phyloP scores from a whole-genome alignment of 2,888 invertebrate genomes.

The Hydrotaea diabolus region DNA sequence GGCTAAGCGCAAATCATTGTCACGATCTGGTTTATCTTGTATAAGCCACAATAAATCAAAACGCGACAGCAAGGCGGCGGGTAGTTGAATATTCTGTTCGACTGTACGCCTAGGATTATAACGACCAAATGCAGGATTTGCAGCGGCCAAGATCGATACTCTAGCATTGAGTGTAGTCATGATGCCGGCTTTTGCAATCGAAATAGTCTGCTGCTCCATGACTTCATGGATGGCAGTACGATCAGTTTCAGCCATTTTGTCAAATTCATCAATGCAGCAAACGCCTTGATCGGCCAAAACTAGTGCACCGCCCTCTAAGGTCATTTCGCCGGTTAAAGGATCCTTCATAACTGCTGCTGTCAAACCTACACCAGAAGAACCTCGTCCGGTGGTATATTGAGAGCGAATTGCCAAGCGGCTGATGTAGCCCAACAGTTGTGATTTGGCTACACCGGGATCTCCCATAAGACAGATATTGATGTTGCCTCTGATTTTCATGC shows the following conservation, averaged over 20 bases:
- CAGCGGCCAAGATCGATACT: slow-evolving; percentile 98
- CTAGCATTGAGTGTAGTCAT: slow-evolving; percentile 99
- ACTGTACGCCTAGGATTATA: slow-evolving; percentile 97
- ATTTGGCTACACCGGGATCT: slow-evolving; percentile 99
- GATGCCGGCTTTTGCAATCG: slow-evolving; percentile 99
- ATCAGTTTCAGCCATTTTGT: slow-evolving; percentile 98
- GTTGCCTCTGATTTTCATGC: slow-evolving; percentile 98
- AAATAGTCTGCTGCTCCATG: slow-evolving; percentile 99
- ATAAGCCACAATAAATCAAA: slow-evolving; percentile 98
- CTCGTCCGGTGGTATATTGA: slow-evolving; percentile 97
- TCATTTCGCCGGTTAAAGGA: slow-evolving; percentile 98
- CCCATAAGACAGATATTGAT: slow-evolving; percentile 99
- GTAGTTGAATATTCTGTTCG: slow-evolving; percentile 98
- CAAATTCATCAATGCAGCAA: slow-evolving; percentile 99
- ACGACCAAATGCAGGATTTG: slow-evolving; percentile 98
- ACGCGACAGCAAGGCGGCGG: slow-evolving; percentile 97
- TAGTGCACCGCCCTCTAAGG: slow-evolving; percentile 97
- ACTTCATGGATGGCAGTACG: slow-evolving; percentile 98
- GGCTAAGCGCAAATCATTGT: slow-evolving; percentile 90
- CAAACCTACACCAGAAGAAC: slow-evolving; percentile 98
- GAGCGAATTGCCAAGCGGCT: slow-evolving; percentile 95
- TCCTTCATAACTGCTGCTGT: slow-evolving; percentile 99
- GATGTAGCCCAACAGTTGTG: slow-evolving; percentile 96
- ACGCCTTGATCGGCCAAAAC: slow-evolving; percentile 98
- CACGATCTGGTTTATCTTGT: slow-evolving; percentile 88